phyloP scores from a whole-genome alignment of 2,888 invertebrate species.

The Metopia argyrocephala region DNA sequence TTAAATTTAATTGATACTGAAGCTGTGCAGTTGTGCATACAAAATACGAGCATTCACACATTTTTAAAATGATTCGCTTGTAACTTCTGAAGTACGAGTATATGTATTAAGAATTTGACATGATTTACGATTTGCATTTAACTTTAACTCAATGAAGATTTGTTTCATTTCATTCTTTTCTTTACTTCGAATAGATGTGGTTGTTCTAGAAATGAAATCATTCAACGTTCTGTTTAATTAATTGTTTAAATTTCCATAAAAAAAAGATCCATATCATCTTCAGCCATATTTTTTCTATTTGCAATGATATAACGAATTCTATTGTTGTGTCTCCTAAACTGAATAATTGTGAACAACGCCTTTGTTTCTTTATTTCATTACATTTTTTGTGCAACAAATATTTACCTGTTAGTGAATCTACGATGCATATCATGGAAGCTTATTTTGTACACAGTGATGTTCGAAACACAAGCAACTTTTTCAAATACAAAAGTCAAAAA shows the following conservation, averaged over 20 bases:
- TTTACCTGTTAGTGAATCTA: no score
- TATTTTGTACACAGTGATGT: no score
- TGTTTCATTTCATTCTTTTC: conserved; percentile 12
- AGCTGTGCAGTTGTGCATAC: conserved; percentile 16
- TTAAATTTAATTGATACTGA: conserved; percentile 8
- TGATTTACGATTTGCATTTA: conserved; percentile 57
- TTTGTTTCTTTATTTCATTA: no score
- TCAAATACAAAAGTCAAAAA: no score
- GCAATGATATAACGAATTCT: no score
- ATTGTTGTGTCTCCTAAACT: no score
- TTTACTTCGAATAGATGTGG: neutral
- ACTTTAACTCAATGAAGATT: conserved; percentile 56
- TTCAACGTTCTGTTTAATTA: conserved; percentile 17
- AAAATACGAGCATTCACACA: conserved; percentile 14
- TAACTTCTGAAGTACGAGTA: conserved; percentile 64
- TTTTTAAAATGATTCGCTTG: conserved; percentile 34
- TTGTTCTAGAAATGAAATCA: conserved; percentile 25
- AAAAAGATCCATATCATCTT: neutral
- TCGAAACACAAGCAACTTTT: no score
- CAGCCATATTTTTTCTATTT: no score
- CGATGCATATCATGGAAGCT: no score
- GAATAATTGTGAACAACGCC: no score
- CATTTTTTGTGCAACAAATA: no score
- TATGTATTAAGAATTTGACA: conserved; percentile 61
- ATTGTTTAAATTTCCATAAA: neutral